These are phyloP conservation scores for Hyposoter didymator DNA, from an alignment of 2,888 invertebrate species.

Conservation along the genomic window DNA sequence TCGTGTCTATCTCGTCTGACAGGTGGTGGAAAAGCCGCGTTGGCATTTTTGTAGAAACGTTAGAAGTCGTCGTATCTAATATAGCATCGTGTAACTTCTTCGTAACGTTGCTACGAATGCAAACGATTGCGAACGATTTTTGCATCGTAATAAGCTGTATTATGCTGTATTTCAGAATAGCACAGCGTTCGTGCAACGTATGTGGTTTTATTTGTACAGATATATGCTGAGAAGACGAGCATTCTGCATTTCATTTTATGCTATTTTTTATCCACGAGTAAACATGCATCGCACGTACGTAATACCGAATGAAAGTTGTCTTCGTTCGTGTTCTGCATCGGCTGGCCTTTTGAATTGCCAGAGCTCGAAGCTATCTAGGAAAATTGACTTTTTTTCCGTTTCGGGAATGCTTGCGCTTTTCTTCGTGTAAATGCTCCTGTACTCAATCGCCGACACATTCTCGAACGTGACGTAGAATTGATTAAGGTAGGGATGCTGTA, in stretches of 20 bases:
- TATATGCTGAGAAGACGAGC: slow-evolving; percentile 31
- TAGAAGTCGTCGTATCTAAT: slow-evolving; percentile 23
- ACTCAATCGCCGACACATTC: neutral
- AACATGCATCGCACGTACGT: slow-evolving; percentile 58
- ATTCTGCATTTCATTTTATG: slow-evolving; percentile 9
- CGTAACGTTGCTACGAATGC: slow-evolving; percentile 4
- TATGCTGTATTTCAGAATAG: slow-evolving; percentile 21
- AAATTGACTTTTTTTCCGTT: slow-evolving; percentile 27
- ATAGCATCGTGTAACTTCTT: slow-evolving; percentile 11
- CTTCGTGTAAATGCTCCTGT: neutral
- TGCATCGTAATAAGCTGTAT: slow-evolving; percentile 47
- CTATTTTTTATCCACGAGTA: neutral
- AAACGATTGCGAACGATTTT: slow-evolving; percentile 38
- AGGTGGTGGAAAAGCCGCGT: slow-evolving; percentile 47
- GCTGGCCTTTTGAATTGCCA: slow-evolving; percentile 18
- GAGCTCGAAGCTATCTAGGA: slow-evolving; percentile 12
- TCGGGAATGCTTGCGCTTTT: neutral
- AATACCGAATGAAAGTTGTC: slow-evolving; percentile 62
- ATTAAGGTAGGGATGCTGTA: neutral
- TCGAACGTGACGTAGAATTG: neutral
- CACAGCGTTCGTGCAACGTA: slow-evolving; percentile 20
- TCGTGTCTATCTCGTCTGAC: slow-evolving; percentile 33
- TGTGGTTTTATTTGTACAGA: slow-evolving; percentile 12
- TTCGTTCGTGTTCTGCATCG: slow-evolving; percentile 52
- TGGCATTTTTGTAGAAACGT: slow-evolving; percentile 34